phyloP scores from a whole-genome alignment of 2,888 invertebrate species.

The Acronicta leporina region DNA sequence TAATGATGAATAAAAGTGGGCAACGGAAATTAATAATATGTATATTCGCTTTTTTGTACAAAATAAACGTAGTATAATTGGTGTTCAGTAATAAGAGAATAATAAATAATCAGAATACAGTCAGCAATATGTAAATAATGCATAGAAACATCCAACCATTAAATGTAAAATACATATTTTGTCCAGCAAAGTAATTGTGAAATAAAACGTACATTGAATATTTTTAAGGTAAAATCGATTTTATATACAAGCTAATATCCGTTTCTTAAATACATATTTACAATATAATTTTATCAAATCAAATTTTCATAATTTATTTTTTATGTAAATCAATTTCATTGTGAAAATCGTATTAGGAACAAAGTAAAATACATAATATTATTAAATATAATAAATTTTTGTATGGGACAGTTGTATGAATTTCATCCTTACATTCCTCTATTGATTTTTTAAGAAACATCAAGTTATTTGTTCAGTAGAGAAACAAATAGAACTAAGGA shows the following conservation, averaged over 20 bases:
- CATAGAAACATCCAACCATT: conserved; percentile 1
- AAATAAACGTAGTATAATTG: too few relatives aligned
- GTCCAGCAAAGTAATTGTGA: conserved; percentile 2
- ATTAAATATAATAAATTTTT: not conserved
- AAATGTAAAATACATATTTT: not conserved
- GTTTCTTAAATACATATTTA: conserved; percentile 20
- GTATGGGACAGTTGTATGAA: not conserved
- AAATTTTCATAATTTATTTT: conserved; percentile 28
- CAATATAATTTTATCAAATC: conserved; percentile 11
- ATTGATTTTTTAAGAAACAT: too few relatives aligned
- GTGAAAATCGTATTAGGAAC: conserved; percentile 46
- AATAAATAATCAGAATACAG: too few relatives aligned
- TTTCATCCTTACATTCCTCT: not conserved
- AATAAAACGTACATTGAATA: conserved; percentile 10
- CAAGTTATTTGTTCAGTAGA: too few relatives aligned
- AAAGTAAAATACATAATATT: conserved; percentile 3
- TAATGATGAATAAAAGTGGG: too few relatives aligned
- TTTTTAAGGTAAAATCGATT: conserved; percentile 11
- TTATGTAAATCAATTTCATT: conserved; percentile 19
- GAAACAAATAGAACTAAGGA: too few relatives aligned
- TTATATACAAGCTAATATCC: conserved; percentile 15
- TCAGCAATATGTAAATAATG: not conserved
- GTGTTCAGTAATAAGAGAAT: too few relatives aligned
- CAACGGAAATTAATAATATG: too few relatives aligned
- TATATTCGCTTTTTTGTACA: too few relatives aligned